Percentiles rank a stretch among this genome's conserved stretches.
phyloP scores from a whole-genome alignment of 2,888 invertebrate species.

The Biston betularia region DNA sequence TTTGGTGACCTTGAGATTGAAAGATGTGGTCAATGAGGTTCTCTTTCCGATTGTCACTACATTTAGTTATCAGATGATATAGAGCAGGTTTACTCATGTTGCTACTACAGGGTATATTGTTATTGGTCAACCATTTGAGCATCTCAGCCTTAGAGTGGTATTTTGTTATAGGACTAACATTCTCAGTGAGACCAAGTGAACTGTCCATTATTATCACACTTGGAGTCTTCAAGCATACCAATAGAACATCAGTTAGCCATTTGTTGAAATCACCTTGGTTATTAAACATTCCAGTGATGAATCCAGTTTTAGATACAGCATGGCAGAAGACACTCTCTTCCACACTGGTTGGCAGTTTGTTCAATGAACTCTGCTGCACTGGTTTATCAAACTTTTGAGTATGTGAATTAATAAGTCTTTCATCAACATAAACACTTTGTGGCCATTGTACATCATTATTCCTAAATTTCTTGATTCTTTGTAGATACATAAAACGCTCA shows the following conservation, averaged over 20 bases:
- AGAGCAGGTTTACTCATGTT: slow-evolving; percentile 61
- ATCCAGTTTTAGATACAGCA: slow-evolving; percentile 52
- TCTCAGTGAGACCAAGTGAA: slow-evolving; percentile 47
- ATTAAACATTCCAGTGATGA: slow-evolving; percentile 55
- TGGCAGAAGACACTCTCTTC: slow-evolving; percentile 52
- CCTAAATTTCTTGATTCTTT: slow-evolving; percentile 55
- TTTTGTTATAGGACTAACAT: slow-evolving; percentile 49
- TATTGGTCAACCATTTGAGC: slow-evolving; percentile 56
- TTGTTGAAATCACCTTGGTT: slow-evolving; percentile 56
- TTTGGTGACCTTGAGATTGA: slow-evolving; percentile 60
- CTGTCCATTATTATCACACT: slow-evolving; percentile 62
- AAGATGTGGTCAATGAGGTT: slow-evolving; percentile 56
- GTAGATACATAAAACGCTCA: slow-evolving; percentile 59
- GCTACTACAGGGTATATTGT: slow-evolving; percentile 59
- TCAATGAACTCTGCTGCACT: slow-evolving; percentile 18
- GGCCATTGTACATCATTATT: slow-evolving; percentile 12
- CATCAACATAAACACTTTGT: slow-evolving; percentile 59
- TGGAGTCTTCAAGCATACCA: slow-evolving; percentile 48
- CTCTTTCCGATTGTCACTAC: slow-evolving; percentile 36
- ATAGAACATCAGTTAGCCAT: slow-evolving; percentile 62
- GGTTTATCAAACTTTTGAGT: slow-evolving; percentile 46
- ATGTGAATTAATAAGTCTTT: slow-evolving; percentile 50
- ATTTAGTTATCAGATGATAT: slow-evolving; percentile 58
- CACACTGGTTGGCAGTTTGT: neutral
- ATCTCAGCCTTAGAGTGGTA: slow-evolving; percentile 62